Conservation (phyloP, 2,113 vertebrate genomes). For the Otus sunia region DNA sequence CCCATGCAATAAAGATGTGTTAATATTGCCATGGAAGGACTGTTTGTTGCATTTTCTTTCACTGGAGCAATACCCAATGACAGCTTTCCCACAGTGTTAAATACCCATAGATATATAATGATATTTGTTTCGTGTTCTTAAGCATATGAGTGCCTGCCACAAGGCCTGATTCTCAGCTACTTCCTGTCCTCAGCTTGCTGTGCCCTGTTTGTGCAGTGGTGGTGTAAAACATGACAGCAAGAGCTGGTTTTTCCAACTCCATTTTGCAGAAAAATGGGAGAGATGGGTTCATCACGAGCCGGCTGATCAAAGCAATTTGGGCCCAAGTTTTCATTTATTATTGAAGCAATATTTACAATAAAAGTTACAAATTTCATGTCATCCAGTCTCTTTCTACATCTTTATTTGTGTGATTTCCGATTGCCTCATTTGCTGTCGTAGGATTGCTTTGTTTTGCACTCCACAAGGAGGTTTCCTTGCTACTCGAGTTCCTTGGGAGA, state of each 20-base stretch:
- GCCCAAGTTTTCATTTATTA: neutral
- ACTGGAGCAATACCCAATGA: neutral
- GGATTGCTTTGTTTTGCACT: neutral
- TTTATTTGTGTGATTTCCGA: neutral
- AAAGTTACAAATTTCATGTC: neutral
- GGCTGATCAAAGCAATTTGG: neutral
- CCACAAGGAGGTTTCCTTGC: neutral
- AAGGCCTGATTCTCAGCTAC: neutral
- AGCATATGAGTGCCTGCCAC: accelerated
- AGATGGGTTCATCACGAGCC: neutral
- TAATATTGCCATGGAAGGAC: neutral
- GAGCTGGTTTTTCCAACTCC: neutral
- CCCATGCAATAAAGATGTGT: neutral
- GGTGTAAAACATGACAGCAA: neutral
- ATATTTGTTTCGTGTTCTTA: neutral
- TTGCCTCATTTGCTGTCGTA: neutral
- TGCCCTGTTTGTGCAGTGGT: accelerated
- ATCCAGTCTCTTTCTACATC: neutral
- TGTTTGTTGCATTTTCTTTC: neutral
- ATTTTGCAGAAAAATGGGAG: neutral
- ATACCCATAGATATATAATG: neutral
- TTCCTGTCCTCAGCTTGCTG: neutral
- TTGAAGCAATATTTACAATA: neutral
- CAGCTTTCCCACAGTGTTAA: neutral
- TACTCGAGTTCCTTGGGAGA: neutral